Base-by-base conservation (phyloP, 1,140 invertebrate species). In the Ceratitis capitata region DNA sequence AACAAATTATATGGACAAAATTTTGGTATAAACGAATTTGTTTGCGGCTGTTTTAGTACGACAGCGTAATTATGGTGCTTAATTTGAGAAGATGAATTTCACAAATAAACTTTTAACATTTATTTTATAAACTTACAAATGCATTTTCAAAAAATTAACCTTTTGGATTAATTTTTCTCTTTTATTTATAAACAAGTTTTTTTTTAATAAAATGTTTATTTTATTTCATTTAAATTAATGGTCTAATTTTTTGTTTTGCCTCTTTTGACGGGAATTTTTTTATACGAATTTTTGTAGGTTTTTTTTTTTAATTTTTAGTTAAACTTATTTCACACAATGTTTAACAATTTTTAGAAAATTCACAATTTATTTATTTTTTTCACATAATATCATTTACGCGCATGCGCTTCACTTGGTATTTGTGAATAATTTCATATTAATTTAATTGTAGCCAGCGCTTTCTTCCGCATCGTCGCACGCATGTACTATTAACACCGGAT, bases 391-490 rank as follows among this genome's bases (percentile, higher is more conserved):
- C 14, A 78, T 47, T 45, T 2, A 42, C 19, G 69, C 69, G 69
- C 39, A 74, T 78, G 69, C 39, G n/a, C 45, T 45, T n/a, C n/a
- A 7, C 45, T 78, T 12, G 35, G 39, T 45, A 42, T 45, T 45
- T 45, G 42, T 45, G 23, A 78, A 78, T 32, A 78, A 78, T 78
- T 69, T n/a, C 29, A n/a, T 7, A 16, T 39, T 69, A 7, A 19
- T 53, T 56, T 53, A 53, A 69, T 32, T 69, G 19, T 10, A 1
- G 61, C 1, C 35, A 3, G 56, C 32, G 32, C 39, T 78, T 78
- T 78, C 39, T 42, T 78, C n/a, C 69, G 39, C 69, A 39, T 45
- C 45, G 69, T 78, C n/a, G 69, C 45, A 78, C 39, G 69, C 69
- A 23, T 45, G 19, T 69, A 14, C n/a, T 12, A 78, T 23, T 29